phyloP scores from a whole-genome alignment of 2,113 vertebrate genomes.

The Ammodytes marinus region DNA sequence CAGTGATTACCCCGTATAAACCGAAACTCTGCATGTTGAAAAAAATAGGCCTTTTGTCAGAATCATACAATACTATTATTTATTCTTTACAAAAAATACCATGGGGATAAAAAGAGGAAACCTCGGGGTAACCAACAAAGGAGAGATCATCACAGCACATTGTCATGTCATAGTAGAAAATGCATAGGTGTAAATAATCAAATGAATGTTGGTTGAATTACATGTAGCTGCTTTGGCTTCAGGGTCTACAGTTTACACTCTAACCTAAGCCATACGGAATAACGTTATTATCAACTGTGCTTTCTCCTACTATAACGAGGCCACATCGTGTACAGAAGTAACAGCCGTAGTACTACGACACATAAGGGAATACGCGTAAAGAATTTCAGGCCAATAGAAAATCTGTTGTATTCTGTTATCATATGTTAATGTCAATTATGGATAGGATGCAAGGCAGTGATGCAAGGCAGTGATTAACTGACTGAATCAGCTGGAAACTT shows the following conservation, averaged over 20 bases:
- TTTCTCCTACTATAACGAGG: not conserved
- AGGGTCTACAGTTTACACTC: not conserved
- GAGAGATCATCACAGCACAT: not conserved
- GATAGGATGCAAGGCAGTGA: not conserved
- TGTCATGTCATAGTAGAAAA: not conserved
- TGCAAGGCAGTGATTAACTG: not conserved
- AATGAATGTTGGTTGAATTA: not conserved
- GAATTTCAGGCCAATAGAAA: not conserved
- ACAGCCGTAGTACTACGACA: not conserved
- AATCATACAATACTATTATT: no score
- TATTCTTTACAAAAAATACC: not conserved
- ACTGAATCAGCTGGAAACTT: not conserved
- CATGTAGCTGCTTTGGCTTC: not conserved
- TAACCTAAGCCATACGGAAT: not conserved
- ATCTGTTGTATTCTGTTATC: not conserved
- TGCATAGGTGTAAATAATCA: not conserved
- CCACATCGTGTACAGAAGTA: not conserved
- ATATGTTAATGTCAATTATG: not conserved
- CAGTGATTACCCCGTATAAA: not conserved
- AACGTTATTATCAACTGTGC: not conserved
- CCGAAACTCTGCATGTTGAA: not conserved
- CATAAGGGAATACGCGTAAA: no score
- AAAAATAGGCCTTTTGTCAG: not conserved
- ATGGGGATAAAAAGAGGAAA: not conserved
- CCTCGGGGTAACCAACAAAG: not conserved